phyloP scores from a whole-genome alignment of 2,797 vertebrate genomes.

The Caiman crocodilus region DNA sequence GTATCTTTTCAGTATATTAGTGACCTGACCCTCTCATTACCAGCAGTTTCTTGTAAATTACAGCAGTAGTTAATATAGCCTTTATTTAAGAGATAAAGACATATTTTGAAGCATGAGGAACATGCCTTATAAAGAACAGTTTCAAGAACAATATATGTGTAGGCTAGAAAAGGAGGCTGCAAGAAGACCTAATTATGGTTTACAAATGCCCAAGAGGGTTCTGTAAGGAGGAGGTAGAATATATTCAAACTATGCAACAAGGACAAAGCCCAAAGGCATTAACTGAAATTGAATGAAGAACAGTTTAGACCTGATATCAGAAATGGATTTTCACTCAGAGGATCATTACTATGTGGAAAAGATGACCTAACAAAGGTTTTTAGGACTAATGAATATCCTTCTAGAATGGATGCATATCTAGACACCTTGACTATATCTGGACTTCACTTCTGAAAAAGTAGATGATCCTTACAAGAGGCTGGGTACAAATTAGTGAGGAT shows the following conservation, averaged over 20 bases:
- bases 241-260: conserved; percentile 43
- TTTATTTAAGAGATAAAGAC: conserved; percentile 51
- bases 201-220: conserved; percentile 59
- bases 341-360: background rate
- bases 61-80: conserved; percentile 60
- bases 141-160: conserved; percentile 48
- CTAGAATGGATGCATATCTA: accelerated
- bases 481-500: background rate
- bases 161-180: conserved; percentile 66
- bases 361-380: conserved; percentile 17
- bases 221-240: conserved; percentile 52
- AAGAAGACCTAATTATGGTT: conserved; percentile 69
- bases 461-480: background rate
- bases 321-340: conserved; percentile 32
- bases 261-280: conserved; percentile 72
- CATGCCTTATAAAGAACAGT: conserved; percentile 48
- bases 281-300: conserved; percentile 28
- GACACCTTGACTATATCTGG: background rate
- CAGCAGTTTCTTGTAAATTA: conserved; percentile 51
- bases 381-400: background rate
- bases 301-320: background rate
- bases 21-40: conserved; percentile 42
- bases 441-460: background rate
- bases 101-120: conserved; percentile 46
- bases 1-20: background rate